Base-by-base conservation (phyloP, 1,140 invertebrate species). In the Dendrolimus punctatus region DNA sequence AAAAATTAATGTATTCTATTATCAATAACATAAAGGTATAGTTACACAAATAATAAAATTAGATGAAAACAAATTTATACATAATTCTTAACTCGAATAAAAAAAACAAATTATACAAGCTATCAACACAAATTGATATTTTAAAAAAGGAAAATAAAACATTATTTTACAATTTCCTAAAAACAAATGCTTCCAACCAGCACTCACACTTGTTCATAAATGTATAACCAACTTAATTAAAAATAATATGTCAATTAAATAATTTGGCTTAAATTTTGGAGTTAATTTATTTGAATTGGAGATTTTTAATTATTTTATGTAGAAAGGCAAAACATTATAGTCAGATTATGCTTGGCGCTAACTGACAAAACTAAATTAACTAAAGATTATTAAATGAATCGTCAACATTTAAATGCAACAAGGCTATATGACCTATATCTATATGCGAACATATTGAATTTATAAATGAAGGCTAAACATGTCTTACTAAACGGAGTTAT, bases 1-100 rank as follows among this genome's bases (percentile, higher is more conserved):
- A 83, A 82, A 84, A 85, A 85, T 83, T 78, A 85, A 73, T 85
- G 82, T 83, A 85, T 82, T 85, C 77, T 85, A 85, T 85, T 68
- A 80, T 85, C 79, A 80, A 85, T 85, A 85, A 85, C 82, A 83
- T 85, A 85, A 23, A 73, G 70, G 76, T 78, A 80, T 78, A 76
- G 71, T 83, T 80, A 81, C 78, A 83, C 76, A 80, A 80, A 82
- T 76, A 85, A 83, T 83, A 85, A 83, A 81, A 83, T 82, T 80
- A 80, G 65, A 79, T 68, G 71, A 82, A 85, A 85, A 85, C 82
- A 85, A 85, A 80, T 85, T 85, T 85, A 83, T 85, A 85, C 82
- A 83, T 85, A 85, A 81, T 74, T 73, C 78, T 85, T 85, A 85
- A 85, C 73, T 73, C 74, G 76, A 80, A 76, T 80, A 66, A 78